phyloP scores from a whole-genome alignment of 2,797 vertebrate species.

The Lates japonicus region DNA sequence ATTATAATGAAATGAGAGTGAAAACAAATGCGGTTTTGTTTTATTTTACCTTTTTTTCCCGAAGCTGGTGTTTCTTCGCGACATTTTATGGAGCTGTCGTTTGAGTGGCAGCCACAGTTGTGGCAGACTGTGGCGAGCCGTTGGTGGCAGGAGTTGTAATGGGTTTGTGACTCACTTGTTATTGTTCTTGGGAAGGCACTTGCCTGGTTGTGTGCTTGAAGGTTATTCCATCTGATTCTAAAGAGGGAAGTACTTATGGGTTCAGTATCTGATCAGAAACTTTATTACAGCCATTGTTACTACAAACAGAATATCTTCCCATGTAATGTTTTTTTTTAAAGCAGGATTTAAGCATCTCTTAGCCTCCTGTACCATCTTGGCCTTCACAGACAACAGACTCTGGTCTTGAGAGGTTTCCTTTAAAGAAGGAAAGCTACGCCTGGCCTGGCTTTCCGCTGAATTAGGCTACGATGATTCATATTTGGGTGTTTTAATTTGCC shows the following conservation, averaged over 20 bases:
- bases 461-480: conserved; percentile 84
- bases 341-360: background rate
- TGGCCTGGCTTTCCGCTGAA: conserved; percentile 54
- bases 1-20: conserved; percentile 82
- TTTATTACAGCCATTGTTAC: too few species aligned
- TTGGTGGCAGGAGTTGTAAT: conserved; percentile 72
- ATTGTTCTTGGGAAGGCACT: conserved; percentile 74
- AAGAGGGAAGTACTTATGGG: too few species aligned
- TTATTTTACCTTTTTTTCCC: conserved; percentile 70
- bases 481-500: conserved; percentile 86
- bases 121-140: too few species aligned
- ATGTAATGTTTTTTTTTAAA: background rate
- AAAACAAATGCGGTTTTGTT: conserved; percentile 75
- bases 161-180: conserved; percentile 77
- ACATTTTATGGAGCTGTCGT: conserved; percentile 83
- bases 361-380: background rate
- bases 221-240: conserved; percentile 41
- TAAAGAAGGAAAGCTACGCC: conserved; percentile 58
- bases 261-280: too few species aligned
- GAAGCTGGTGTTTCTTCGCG: conserved; percentile 66
- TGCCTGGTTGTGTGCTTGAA: conserved; percentile 55
- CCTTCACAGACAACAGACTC: conserved; percentile 64
- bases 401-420: conserved; percentile 60
- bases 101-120: too few species aligned
- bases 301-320: too few species aligned